phyloP scores from a whole-genome alignment of 2,888 invertebrate genomes.

The Pantelozetes paolii region DNA sequence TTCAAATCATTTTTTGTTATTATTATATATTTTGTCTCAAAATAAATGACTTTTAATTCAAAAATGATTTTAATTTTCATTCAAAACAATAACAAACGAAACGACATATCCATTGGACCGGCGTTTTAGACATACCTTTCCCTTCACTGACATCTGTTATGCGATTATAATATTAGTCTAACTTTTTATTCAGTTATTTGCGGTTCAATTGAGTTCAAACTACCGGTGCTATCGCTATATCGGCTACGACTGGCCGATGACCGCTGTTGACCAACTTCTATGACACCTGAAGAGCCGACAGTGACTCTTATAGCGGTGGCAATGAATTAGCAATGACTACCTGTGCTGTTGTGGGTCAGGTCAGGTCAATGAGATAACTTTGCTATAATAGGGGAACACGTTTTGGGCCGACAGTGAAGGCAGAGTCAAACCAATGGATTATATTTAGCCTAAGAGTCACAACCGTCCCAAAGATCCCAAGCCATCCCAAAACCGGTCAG shows the following conservation, averaged over 20 bases:
- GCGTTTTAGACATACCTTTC: not conserved
- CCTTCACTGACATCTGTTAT: not conserved
- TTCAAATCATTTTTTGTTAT: not conserved
- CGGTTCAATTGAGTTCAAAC: slow-evolving; percentile 12
- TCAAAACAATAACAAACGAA: not conserved
- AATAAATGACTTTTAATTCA: not conserved
- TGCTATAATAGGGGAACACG: not conserved
- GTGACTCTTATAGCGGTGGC: not conserved
- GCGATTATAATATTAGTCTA: too few species aligned
- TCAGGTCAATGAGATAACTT: slow-evolving; percentile 14
- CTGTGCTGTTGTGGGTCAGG: not conserved
- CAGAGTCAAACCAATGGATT: slow-evolving; percentile 4
- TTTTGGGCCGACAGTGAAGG: not conserved
- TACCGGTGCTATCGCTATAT: not conserved
- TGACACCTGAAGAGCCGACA: slow-evolving; percentile 9
- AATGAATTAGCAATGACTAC: slow-evolving; percentile 18
- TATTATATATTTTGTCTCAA: not conserved
- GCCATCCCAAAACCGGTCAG: slow-evolving; percentile 13
- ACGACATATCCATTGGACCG: not conserved
- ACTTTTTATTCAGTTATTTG: not conserved
- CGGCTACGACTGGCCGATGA: slow-evolving; percentile 27
- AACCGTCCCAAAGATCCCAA: not conserved
- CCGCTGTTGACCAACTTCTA: slow-evolving; percentile 15
- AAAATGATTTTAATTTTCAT: not conserved
- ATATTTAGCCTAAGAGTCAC: not conserved